Evolutionary conservation across 2,888 invertebrate genomes (phyloP).

Genomic region (Chloroclysta siterata): DNA sequence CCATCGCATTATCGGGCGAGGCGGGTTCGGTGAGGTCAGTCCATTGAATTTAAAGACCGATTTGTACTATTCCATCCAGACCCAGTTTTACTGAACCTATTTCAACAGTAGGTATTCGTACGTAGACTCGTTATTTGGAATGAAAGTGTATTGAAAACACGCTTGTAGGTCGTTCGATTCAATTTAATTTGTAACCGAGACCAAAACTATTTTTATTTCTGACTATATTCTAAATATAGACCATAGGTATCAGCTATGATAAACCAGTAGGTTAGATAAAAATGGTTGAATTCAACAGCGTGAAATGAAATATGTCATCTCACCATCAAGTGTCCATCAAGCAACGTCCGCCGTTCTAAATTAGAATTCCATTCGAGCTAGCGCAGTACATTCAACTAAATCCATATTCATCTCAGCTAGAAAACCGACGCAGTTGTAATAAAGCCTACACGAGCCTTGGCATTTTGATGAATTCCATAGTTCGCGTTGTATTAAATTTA

Average conservation of each 20-base stretch:
- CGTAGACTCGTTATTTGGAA: constrained; percentile 15
- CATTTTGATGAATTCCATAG: constrained; percentile 53
- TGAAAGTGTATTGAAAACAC: constrained; percentile 20
- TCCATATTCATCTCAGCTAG: constrained; percentile 57
- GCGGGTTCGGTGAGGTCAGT: constrained; percentile 96
- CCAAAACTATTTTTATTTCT: constrained; percentile 9
- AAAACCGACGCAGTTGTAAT: constrained; percentile 55
- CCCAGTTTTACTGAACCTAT: constrained; percentile 22
- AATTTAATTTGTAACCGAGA: constrained; percentile 12
- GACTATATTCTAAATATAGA: not conserved
- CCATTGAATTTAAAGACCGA: constrained; percentile 28
- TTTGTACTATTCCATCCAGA: constrained; percentile 25
- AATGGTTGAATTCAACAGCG: constrained; percentile 35
- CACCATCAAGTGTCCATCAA: constrained; percentile 30
- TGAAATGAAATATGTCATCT: constrained; percentile 43
- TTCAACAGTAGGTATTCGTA: constrained; percentile 4
- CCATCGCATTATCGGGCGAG: constrained; percentile 99
- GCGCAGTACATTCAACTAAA: constrained; percentile 46
- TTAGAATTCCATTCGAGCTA: constrained; percentile 42
- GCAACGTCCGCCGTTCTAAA: constrained; percentile 34
- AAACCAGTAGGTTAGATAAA: constrained; percentile 24
- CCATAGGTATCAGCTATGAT: constrained; percentile 6
- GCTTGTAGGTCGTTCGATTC: constrained; percentile 16
- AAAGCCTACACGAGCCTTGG: constrained; percentile 47
- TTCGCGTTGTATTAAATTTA: constrained; percentile 28